Evolutionary conservation across 2,797 vertebrate species (phyloP).

Genomic region (Oreonectes daqikongensis): DNA sequence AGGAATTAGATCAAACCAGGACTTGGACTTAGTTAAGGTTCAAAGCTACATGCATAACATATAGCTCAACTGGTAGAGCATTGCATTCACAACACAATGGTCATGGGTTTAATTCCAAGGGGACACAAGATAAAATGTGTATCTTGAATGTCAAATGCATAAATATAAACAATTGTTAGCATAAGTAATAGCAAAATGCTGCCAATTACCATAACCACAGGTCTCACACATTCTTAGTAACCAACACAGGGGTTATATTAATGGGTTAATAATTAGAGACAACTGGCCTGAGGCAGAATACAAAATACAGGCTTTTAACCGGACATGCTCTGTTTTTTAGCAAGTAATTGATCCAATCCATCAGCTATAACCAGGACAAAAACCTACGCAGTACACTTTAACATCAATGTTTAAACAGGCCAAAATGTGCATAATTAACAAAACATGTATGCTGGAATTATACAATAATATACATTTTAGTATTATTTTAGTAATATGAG

Average conservation of each 20-base stretch:
- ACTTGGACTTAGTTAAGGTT: too few species aligned
- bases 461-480: too few species aligned
- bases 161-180: not conserved
- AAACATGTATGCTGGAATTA: not conserved
- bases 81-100: too few species aligned
- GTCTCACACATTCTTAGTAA: slow-evolving; percentile 24
- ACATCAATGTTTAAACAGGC: not conserved
- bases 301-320: slow-evolving; percentile 53
- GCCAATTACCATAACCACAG: too few species aligned
- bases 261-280: slow-evolving; percentile 30
- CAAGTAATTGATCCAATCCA: slow-evolving; percentile 47
- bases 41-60: too few species aligned
- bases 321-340: slow-evolving; percentile 42
- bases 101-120: too few species aligned
- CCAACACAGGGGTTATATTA: slow-evolving; percentile 13
- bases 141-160: too few species aligned
- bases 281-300: slow-evolving; percentile 24
- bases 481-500: too few species aligned
- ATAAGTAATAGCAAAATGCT: too few species aligned
- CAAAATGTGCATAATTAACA: not conserved
- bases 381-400: slow-evolving; percentile 24
- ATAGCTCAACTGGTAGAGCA: too few species aligned
- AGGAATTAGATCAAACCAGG: too few species aligned
- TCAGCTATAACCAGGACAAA: slow-evolving; percentile 36
- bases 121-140: too few species aligned